Conservation (phyloP, 2,797 vertebrate genomes). For the Cyclura pinguis region DNA sequence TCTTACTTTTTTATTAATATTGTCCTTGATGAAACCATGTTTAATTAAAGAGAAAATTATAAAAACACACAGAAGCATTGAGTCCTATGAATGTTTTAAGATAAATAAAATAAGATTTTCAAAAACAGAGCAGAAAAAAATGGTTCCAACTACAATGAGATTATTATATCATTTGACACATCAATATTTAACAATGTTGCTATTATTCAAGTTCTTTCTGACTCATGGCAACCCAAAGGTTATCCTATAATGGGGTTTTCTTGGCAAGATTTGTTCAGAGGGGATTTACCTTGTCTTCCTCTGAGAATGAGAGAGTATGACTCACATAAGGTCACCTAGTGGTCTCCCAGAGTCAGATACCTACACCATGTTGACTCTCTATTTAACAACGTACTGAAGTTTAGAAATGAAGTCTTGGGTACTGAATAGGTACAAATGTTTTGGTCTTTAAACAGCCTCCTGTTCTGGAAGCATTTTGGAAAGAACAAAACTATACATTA, state of each 20-base stretch:
- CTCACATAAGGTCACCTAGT: too few relatives aligned
- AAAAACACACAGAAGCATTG: not conserved
- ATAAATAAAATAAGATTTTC: not conserved
- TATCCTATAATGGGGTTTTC: too few relatives aligned
- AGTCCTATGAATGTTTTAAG: too few relatives aligned
- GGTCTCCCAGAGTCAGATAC: too few relatives aligned
- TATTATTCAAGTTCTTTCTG: too few relatives aligned
- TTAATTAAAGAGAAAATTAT: not conserved
- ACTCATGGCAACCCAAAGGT: too few relatives aligned
- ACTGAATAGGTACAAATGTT: not conserved
- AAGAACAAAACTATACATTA: not conserved
- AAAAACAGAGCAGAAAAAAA: not conserved
- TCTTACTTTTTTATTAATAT: not conserved
- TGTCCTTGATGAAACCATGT: not conserved
- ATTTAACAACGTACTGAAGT: not conserved
- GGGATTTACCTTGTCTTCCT: too few relatives aligned
- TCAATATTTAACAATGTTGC: not conserved
- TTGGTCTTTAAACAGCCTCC: not conserved
- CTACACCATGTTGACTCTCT: too few relatives aligned
- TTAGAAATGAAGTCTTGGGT: not conserved
- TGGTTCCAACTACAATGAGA: not conserved
- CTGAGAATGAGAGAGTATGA: too few relatives aligned
- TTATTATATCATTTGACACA: not conserved
- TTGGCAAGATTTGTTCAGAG: too few relatives aligned
- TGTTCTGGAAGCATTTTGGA: not conserved